Evolutionary conservation across 2,797 vertebrate species (phyloP), one percentile per base, ranked within the genome.

Genomic region (Etheostoma perlongum): DNA sequence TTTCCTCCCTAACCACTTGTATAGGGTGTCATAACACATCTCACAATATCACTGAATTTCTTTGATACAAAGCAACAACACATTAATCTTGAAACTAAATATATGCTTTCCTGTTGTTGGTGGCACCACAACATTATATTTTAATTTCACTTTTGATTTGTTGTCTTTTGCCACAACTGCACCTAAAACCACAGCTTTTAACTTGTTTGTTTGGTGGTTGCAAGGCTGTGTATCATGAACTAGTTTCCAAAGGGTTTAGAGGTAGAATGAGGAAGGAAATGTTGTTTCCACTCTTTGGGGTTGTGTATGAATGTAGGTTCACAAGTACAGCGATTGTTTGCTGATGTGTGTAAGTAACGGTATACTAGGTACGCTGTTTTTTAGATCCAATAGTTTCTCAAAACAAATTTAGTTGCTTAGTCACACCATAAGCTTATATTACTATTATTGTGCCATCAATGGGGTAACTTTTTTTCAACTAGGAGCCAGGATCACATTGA

Each of bases 261-360:
- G 33, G 59, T 67, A 61, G 72, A 85, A 75, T 18, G 72, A 87
- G 88, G 89, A 91, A 92, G 90, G 91, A 92, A 91, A 49, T 72
- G 55, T 69, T 60, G 80, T 82, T 91, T 93, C 92, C 89, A 74
- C 79, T 85, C 72, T 44, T 30, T 25, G 64, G 21, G 48, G 67
- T 74, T 78, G 67, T 74, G 67, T 86, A 81, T 76, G 60, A 78
- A 78, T 67, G 46, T 36, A 58, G 75, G 60, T 79, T 83, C 62
- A 73, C 72, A 81, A 62, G 52, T 79, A 18, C 8, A 53, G 19
- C 4, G 62, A 65, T 59, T 74, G 85, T 73, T 86, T 72, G 44
- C 42, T 64, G n/a, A 58, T 36, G 23, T 67, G 30, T 82, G 64
- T 59, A 52, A 47, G 16, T 18, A 63, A 55, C 40, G 3, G 8